Evolutionary conservation across 30 jellyfish, hydroid and myxozoan genomes (phyloP).

Genomic region (Cassiopea xamachana): DNA sequence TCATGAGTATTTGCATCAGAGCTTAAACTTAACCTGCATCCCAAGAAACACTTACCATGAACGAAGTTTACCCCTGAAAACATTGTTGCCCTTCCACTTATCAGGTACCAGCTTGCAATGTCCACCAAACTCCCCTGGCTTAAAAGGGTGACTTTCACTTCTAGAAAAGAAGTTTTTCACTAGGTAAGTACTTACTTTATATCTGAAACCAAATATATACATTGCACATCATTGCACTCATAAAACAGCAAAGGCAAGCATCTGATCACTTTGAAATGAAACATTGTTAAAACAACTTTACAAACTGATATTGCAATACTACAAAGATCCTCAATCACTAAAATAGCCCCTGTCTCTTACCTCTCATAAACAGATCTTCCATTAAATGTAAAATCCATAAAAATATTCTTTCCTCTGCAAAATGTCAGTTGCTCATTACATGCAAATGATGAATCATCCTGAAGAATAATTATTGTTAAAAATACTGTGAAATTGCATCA

Average conservation of each 20-base stretch:
- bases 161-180: constrained; percentile 26
- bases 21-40: background rate
- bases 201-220: too few species aligned
- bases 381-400: constrained; percentile 63
- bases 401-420: constrained; percentile 66
- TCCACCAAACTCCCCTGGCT: constrained; percentile 64
- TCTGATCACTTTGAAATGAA: too few species aligned
- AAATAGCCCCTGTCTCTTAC: background rate
- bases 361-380: constrained; percentile 19
- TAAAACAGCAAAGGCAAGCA: too few species aligned
- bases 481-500: too few species aligned
- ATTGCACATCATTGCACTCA: too few species aligned
- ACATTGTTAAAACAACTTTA: background rate
- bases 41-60: constrained; percentile 29
- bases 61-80: constrained; percentile 30
- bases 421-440: constrained; percentile 62
- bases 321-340: background rate
- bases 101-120: constrained; percentile 31
- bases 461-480: background rate
- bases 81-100: background rate
- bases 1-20: too few species aligned
- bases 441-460: constrained; percentile 74
- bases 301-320: background rate
- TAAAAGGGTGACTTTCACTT: constrained; percentile 13
- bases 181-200: too few species aligned